A percentile compares a stretch with the other conserved stretches of the same genome.
Evolutionary conservation across 2,888 invertebrate genomes (phyloP).

Genomic region (Agrochola circellaris): DNA sequence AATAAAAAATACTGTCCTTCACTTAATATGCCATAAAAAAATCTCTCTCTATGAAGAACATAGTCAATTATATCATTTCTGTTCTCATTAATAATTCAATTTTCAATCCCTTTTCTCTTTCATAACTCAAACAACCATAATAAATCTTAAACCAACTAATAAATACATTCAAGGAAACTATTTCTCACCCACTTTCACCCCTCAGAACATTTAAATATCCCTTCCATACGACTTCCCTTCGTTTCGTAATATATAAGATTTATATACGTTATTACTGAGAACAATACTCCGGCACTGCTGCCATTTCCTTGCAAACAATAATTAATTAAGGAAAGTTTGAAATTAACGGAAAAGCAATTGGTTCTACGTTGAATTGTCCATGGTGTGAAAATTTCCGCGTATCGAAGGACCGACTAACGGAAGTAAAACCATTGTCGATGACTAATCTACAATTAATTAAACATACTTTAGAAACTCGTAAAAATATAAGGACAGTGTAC

Average conservation of each 20-base stretch:
- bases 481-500: background rate
- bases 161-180: constrained; percentile 61
- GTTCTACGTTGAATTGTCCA: constrained; percentile 40
- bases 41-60: background rate
- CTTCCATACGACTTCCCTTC: constrained; percentile 51
- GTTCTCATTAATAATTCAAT: background rate
- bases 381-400: constrained; percentile 27
- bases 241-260: constrained; percentile 37
- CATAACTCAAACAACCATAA: background rate
- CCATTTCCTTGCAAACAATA: constrained; percentile 45
- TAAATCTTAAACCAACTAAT: constrained; percentile 58
- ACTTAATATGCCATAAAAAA: background rate
- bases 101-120: background rate
- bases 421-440: constrained; percentile 1
- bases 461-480: background rate
- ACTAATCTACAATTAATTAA: background rate
- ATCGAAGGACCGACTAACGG: constrained; percentile 33
- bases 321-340: constrained; percentile 39
- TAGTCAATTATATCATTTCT: background rate
- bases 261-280: constrained; percentile 16
- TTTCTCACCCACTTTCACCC: constrained; percentile 64
- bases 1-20: background rate
- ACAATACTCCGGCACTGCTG: constrained; percentile 40
- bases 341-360: constrained; percentile 43
- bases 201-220: constrained; percentile 54